A percentile compares a stretch with the other conserved stretches of the same genome.
These are phyloP conservation scores for Orientallactaga sibirica DNA, from an alignment of 2,797 vertebrate species.

Conservation along the genomic window DNA sequence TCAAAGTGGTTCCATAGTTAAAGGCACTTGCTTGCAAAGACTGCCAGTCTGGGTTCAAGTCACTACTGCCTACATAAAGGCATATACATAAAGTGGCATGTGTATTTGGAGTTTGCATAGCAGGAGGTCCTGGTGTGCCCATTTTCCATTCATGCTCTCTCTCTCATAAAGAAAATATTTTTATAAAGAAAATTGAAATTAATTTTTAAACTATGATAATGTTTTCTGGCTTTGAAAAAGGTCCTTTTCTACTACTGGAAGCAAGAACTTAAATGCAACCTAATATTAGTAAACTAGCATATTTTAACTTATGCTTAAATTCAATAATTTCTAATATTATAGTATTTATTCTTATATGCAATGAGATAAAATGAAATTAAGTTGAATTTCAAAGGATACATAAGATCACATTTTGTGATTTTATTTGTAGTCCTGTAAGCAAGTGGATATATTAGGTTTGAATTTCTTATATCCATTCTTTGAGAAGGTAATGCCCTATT, in stretches of 20 bases:
- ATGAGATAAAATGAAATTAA: background rate
- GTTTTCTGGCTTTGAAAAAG: conserved; percentile 29
- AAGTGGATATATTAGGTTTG: background rate
- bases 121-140: no score
- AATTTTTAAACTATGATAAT: background rate
- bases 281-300: background rate
- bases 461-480: conserved; percentile 36
- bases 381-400: conserved; percentile 17
- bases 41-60: no score
- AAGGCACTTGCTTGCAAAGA: no score
- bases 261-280: conserved; percentile 1
- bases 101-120: no score
- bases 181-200: background rate
- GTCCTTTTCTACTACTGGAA: conserved; percentile 5
- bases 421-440: background rate
- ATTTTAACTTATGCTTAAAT: conserved; percentile 37
- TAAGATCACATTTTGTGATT: conserved; percentile 27
- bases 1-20: background rate
- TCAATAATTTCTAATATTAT: conserved; percentile 10
- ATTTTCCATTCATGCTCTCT: no score
- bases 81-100: no score
- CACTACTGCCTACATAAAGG: no score
- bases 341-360: background rate
- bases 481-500: background rate
- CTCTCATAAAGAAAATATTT: no score